A percentile compares a stretch with the other conserved stretches of the same genome.
Conservation (phyloP, 2,797 vertebrate species). For the Sebastes oblongus region DNA sequence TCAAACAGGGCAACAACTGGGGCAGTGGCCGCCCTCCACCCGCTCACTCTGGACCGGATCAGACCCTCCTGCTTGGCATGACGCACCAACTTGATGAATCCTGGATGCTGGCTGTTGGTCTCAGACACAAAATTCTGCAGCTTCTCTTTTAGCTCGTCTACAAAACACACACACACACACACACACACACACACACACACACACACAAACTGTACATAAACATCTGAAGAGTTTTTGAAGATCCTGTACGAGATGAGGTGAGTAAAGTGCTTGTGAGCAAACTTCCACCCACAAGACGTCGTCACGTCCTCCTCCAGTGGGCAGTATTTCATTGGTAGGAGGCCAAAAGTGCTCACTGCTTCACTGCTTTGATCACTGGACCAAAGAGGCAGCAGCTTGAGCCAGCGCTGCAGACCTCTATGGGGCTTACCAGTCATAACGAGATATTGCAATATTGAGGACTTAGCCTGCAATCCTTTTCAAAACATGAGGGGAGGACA, state of each 20-base stretch:
- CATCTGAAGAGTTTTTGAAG: conserved; percentile 19
- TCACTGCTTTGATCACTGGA: conserved; percentile 71
- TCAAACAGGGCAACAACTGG: conserved; percentile 97
- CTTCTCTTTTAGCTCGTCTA: conserved; percentile 96
- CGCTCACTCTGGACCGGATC: conserved; percentile 95
- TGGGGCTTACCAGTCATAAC: conserved; percentile 54
- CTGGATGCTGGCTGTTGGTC: conserved; percentile 86
- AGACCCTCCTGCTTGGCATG: conserved; percentile 94
- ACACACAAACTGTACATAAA: conserved; percentile 14
- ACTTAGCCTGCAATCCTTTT: conserved; percentile 54
- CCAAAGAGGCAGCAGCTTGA: conserved; percentile 64
- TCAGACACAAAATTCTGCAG: conserved; percentile 90
- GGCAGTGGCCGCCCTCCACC: conserved; percentile 92
- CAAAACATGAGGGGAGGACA: conserved; percentile 29
- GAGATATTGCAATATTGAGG: conserved; percentile 61
- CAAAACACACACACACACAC: conserved; percentile 7
- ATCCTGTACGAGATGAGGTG: conserved; percentile 23
- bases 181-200: not conserved
- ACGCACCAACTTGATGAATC: conserved; percentile 94
- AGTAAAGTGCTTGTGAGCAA: conserved; percentile 47
- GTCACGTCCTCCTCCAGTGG: conserved; percentile 53
- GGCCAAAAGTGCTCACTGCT: conserved; percentile 56
- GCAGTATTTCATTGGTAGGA: conserved; percentile 60
- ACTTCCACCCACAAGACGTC: conserved; percentile 58
- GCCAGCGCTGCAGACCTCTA: conserved; percentile 56